phyloP scores from a whole-genome alignment of 2,797 vertebrate genomes.

The Macroramphosus scolopax region DNA sequence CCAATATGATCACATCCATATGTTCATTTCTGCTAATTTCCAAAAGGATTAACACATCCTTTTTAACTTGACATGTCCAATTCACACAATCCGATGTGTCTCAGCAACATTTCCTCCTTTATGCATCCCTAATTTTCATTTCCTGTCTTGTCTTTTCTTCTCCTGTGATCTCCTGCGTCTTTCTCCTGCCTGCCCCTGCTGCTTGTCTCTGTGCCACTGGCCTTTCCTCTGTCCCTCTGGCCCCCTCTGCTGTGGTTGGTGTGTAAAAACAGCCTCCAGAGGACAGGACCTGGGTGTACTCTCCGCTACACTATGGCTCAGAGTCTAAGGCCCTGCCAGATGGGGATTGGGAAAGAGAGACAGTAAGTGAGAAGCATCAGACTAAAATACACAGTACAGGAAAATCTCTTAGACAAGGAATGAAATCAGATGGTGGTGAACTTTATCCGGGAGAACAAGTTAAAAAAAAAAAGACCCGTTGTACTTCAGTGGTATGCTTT shows the following conservation, averaged over 20 bases:
- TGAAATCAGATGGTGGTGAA: slow-evolving; percentile 18
- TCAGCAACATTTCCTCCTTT: slow-evolving; percentile 74
- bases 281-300: slow-evolving; percentile 99
- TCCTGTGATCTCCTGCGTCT: slow-evolving; percentile 67
- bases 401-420: slow-evolving; percentile 23
- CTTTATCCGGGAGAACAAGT: background rate
- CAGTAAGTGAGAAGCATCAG: slow-evolving; percentile 88
- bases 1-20: slow-evolving; percentile 23
- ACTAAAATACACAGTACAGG: slow-evolving; percentile 42
- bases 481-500: too few relatives aligned
- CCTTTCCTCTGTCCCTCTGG: slow-evolving; percentile 77
- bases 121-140: slow-evolving; percentile 82
- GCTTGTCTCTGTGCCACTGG: slow-evolving; percentile 75
- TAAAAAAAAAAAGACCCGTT: slow-evolving; percentile 13
- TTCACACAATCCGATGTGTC: slow-evolving; percentile 66
- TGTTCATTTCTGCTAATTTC: slow-evolving; percentile 29
- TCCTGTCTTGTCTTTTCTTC: slow-evolving; percentile 78
- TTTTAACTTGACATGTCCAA: slow-evolving; percentile 44
- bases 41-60: slow-evolving; percentile 45
- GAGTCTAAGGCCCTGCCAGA: slow-evolving; percentile 89
- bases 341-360: slow-evolving; percentile 90
- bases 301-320: slow-evolving; percentile 96
- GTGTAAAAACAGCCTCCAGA: slow-evolving; percentile 89
- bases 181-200: slow-evolving; percentile 73
- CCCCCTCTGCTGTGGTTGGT: slow-evolving; percentile 80